A percentile compares a stretch with the other conserved stretches of the same genome.
Evolutionary conservation across 2,888 invertebrate genomes (phyloP).

Genomic region (Apamea monoglypha): DNA sequence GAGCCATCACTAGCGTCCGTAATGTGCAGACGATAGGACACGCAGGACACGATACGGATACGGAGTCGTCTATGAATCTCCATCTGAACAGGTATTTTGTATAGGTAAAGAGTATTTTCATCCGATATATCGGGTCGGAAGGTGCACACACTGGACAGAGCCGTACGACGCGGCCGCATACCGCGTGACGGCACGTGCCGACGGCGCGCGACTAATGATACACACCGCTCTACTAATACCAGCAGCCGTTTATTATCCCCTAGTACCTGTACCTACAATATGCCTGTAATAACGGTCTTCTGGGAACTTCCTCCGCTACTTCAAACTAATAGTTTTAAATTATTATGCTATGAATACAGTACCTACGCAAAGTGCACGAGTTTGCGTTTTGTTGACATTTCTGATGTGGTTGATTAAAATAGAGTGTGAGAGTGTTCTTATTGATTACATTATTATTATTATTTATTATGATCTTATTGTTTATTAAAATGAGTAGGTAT

Average conservation of each 20-base stretch:
- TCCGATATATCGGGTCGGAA: not conserved
- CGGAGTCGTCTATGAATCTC: not conserved
- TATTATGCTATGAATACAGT: conserved; percentile 56
- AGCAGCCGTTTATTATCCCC: conserved; percentile 74
- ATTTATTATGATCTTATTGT: no score
- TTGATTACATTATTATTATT: no score
- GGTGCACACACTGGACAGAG: conserved; percentile 21
- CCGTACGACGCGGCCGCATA: conserved; percentile 65
- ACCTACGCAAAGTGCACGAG: conserved; percentile 47
- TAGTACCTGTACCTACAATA: conserved; percentile 64
- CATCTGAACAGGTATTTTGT: not conserved
- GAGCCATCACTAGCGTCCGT: not conserved
- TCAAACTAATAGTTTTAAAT: conserved; percentile 63
- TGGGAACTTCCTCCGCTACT: conserved; percentile 67
- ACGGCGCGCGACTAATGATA: conserved; percentile 76
- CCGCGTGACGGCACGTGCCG: conserved; percentile 75
- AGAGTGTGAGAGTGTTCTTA: no score
- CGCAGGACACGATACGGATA: not conserved
- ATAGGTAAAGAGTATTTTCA: conserved; percentile 2
- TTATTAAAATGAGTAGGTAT: not conserved
- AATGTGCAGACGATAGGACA: not conserved
- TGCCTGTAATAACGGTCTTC: conserved; percentile 71
- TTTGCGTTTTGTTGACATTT: conserved; percentile 37
- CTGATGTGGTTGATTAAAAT: conserved; percentile 11
- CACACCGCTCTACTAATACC: conserved; percentile 70